These are phyloP conservation scores for Caenorhabditis imperialis DNA, from an alignment of 2,888 invertebrate genomes.

Conservation along the genomic window DNA sequence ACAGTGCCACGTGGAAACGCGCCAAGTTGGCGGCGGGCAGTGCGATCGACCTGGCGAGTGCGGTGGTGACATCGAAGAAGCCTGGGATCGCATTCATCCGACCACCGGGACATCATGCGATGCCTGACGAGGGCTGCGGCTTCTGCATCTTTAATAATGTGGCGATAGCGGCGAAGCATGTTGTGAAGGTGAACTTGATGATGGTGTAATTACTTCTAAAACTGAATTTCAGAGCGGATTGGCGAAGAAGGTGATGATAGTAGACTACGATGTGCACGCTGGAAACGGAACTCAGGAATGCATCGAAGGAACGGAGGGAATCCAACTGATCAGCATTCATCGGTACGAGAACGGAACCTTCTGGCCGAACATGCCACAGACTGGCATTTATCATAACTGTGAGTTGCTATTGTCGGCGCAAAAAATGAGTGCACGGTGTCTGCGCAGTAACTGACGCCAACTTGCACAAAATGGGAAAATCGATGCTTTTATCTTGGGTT, in stretches of 20 bases:
- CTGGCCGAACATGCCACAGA: slow-evolving; percentile 82
- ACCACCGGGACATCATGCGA: slow-evolving; percentile 91
- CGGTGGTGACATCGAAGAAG: slow-evolving; percentile 17
- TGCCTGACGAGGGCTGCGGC: slow-evolving; percentile 85
- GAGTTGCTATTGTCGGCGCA: slow-evolving; percentile 88
- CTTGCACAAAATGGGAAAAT: too few species aligned
- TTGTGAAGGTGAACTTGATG: slow-evolving; percentile 11
- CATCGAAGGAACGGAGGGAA: slow-evolving; percentile 77
- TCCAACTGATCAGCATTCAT: slow-evolving; percentile 92
- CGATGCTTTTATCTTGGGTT: too few species aligned
- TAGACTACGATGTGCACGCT: slow-evolving; percentile 87
- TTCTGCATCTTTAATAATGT: slow-evolving; percentile 99
- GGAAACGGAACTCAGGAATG: slow-evolving; percentile 72
- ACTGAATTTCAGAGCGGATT: slow-evolving; percentile 6
- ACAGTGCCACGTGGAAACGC: slow-evolving; percentile 63
- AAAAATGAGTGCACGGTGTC: too few species aligned
- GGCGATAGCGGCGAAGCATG: slow-evolving; percentile 87
- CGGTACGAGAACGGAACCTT: slow-evolving; percentile 90
- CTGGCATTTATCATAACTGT: slow-evolving; percentile 81
- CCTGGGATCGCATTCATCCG: slow-evolving; percentile 96
- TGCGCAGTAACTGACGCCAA: too few species aligned
- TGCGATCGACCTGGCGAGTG: slow-evolving; percentile 55
- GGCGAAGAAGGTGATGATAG: slow-evolving; percentile 89
- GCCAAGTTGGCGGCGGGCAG: slow-evolving; percentile 68
- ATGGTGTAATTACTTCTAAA: too few species aligned